These are phyloP conservation scores for Drosophila borborema DNA, from an alignment of 2,888 invertebrate genomes.

Conservation along the genomic window DNA sequence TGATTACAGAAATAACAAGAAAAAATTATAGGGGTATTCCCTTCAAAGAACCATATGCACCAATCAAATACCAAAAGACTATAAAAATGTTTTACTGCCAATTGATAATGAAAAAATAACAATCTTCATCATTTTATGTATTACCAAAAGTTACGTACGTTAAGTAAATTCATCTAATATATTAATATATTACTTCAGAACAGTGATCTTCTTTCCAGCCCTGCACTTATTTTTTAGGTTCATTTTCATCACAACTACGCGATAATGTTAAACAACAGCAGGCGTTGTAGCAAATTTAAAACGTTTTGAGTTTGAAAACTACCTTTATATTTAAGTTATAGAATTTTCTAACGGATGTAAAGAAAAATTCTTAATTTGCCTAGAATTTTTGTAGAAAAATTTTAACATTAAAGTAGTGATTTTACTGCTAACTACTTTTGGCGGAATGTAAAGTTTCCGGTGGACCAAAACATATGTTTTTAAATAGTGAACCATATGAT, in stretches of 20 bases:
- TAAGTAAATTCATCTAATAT: neutral
- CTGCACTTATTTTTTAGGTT: neutral
- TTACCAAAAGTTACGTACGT: neutral
- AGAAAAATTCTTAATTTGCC: neutral
- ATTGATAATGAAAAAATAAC: neutral
- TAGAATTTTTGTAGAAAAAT: neutral
- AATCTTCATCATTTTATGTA: neutral
- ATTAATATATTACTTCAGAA: neutral
- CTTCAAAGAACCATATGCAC: neutral
- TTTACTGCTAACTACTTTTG: neutral
- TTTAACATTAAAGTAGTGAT: neutral
- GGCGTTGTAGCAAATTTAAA: neutral
- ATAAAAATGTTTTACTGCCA: neutral
- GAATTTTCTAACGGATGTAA: neutral
- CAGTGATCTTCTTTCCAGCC: slow-evolving; percentile 8
- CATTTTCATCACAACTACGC: neutral
- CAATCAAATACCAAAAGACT: neutral
- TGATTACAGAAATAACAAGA: slow-evolving; percentile 20
- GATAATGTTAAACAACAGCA: slow-evolving; percentile 2
- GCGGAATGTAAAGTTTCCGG: neutral
- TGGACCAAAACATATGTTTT: slow-evolving; percentile 27
- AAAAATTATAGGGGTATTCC: slow-evolving; percentile 14
- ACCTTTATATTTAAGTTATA: neutral
- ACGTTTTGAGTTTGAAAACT: neutral
- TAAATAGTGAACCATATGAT: slow-evolving; percentile 2